Evolutionary conservation across 2,888 invertebrate genomes (phyloP).

Genomic region (Lutraria lutraria): DNA sequence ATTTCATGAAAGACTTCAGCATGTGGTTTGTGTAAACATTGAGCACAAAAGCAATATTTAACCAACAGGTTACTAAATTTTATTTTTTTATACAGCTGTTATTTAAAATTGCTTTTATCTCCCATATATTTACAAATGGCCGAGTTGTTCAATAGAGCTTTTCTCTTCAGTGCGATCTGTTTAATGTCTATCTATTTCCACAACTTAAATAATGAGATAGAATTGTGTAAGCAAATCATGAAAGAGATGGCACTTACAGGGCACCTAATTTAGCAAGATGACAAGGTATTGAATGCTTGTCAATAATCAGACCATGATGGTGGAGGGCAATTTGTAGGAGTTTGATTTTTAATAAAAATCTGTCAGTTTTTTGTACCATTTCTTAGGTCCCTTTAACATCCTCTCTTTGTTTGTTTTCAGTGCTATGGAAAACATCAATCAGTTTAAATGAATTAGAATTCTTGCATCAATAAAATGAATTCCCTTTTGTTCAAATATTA

Average conservation of each 20-base stretch:
- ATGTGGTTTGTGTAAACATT: not conserved
- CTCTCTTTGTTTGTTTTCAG: not conserved
- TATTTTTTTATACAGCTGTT: slow-evolving; percentile 20
- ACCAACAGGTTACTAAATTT: not conserved
- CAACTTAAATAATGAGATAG: slow-evolving; percentile 15
- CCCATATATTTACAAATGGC: not conserved
- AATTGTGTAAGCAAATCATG: slow-evolving; percentile 30
- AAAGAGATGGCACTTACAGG: slow-evolving; percentile 37
- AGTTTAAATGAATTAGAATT: not conserved
- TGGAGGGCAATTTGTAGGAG: not conserved
- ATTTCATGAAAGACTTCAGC: not conserved
- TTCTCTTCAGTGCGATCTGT: slow-evolving; percentile 28
- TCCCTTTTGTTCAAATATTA: too few relatives aligned
- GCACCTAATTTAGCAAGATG: slow-evolving; percentile 24
- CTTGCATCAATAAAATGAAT: not conserved
- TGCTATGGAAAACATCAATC: not conserved
- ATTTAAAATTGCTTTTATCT: slow-evolving; percentile 36
- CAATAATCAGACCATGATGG: not conserved
- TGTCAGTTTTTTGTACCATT: not conserved
- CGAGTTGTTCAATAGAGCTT: not conserved
- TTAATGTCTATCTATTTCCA: slow-evolving; percentile 19
- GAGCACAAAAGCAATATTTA: slow-evolving; percentile 28
- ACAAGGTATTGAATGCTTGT: not conserved
- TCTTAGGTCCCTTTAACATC: not conserved
- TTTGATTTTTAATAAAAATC: not conserved